These are phyloP conservation scores for Gymnoscopelus braueri DNA, from an alignment of 2,797 vertebrate species.

Conservation along the genomic window DNA sequence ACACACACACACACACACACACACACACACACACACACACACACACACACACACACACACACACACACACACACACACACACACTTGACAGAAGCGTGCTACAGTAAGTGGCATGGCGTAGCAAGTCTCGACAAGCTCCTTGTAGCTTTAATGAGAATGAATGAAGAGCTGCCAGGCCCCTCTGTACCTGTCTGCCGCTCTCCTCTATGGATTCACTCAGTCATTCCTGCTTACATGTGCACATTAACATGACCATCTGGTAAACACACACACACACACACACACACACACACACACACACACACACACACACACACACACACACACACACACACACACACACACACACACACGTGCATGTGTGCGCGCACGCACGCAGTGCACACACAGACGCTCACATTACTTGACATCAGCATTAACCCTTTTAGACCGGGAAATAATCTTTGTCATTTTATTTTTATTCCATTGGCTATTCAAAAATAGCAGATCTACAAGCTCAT, in stretches of 20 bases:
- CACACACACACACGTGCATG: background rate
- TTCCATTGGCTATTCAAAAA: no score
- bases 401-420: background rate
- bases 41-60: background rate
- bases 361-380: background rate
- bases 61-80: background rate
- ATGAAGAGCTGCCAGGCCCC: slow-evolving; percentile 47
- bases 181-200: slow-evolving; percentile 43
- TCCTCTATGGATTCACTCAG: slow-evolving; percentile 8
- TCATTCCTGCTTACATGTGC: slow-evolving; percentile 48
- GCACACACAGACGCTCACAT: background rate
- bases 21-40: background rate
- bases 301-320: slow-evolving; percentile 17
- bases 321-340: background rate
- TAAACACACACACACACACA: slow-evolving; percentile 11
- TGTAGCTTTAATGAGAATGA: slow-evolving; percentile 63
- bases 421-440: no score
- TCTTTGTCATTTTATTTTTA: no score
- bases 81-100: slow-evolving; percentile 14
- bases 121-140: slow-evolving; percentile 35
- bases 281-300: background rate
- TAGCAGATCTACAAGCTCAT: no score
- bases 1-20: background rate
- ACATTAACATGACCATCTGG: slow-evolving; percentile 41
- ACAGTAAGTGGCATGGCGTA: slow-evolving; percentile 28